phyloP scores from a whole-genome alignment of 2,797 vertebrate genomes.

The Lithobates sylvaticus region DNA sequence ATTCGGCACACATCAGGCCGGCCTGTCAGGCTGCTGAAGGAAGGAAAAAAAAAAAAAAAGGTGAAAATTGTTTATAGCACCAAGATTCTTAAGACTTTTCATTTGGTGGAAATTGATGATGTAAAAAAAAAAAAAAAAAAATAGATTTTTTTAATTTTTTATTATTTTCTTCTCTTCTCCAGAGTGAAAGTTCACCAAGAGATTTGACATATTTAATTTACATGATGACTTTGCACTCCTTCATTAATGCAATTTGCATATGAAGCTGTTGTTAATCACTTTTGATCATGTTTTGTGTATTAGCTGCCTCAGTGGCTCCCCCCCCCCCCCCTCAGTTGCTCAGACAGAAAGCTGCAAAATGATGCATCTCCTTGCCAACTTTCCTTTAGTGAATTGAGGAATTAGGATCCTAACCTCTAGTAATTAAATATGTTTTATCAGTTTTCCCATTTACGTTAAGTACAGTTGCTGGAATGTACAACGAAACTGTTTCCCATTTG shows the following conservation, averaged over 20 bases:
- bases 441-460: conserved; percentile 82
- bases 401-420: conserved; percentile 86
- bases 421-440: conserved; percentile 87
- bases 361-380: conserved; percentile 85
- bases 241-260: conserved; percentile 96
- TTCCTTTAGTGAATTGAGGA: conserved; percentile 87
- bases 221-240: conserved; percentile 96
- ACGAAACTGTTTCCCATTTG: conserved; percentile 81
- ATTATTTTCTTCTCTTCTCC: conserved; percentile 80
- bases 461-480: conserved; percentile 83
- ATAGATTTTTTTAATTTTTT: conserved; percentile 10
- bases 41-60: conserved; percentile 80
- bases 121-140: conserved; percentile 86
- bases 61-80: conserved; percentile 88
- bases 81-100: conserved; percentile 81
- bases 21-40: conserved; percentile 94
- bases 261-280: conserved; percentile 91
- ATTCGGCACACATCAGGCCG: conserved; percentile 95
- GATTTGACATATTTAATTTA: conserved; percentile 99
- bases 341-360: conserved; percentile 83
- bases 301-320: conserved; percentile 86
- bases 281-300: conserved; percentile 91
- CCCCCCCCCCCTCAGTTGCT: conserved; percentile 76
- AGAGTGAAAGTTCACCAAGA: conserved; percentile 94
- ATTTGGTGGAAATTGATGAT: conserved; percentile 86